These are phyloP conservation scores for Hydrophis major DNA, from an alignment of 2,797 vertebrate species.

Conservation along the genomic window DNA sequence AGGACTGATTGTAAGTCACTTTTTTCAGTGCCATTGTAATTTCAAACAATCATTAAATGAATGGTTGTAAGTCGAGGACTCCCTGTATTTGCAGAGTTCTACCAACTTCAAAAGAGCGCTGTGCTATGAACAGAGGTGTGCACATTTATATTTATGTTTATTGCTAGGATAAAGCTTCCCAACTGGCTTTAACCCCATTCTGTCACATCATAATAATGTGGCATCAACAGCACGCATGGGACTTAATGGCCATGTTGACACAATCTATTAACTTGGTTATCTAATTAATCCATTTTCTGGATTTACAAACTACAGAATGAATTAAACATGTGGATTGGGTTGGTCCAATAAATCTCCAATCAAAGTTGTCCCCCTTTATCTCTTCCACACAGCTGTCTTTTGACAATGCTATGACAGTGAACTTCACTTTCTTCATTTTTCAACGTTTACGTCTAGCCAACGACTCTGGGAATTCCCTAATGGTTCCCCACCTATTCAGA, in stretches of 20 bases:
- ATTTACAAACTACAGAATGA: background rate
- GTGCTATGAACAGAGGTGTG: background rate
- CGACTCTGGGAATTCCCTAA: background rate
- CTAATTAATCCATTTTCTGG: background rate
- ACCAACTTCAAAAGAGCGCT: background rate
- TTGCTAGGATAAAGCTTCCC: background rate
- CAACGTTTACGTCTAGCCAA: background rate
- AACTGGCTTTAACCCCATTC: background rate
- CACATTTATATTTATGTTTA: background rate
- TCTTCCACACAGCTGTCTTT: background rate
- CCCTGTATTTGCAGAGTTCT: background rate
- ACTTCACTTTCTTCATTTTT: background rate
- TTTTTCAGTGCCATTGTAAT: too few species aligned
- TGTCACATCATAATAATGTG: background rate
- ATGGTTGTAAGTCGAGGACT: too few species aligned
- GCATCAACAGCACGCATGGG: too few species aligned
- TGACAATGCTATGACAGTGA: background rate
- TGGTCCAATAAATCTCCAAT: background rate
- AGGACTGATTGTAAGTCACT: too few species aligned
- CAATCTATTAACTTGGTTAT: background rate
- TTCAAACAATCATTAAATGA: too few species aligned
- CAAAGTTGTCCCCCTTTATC: background rate
- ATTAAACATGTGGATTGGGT: background rate
- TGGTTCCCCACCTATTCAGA: background rate
- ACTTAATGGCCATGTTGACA: background rate